These are phyloP conservation scores for Oeneis ivallda DNA, from an alignment of 2,888 invertebrate species.

Conservation along the genomic window DNA sequence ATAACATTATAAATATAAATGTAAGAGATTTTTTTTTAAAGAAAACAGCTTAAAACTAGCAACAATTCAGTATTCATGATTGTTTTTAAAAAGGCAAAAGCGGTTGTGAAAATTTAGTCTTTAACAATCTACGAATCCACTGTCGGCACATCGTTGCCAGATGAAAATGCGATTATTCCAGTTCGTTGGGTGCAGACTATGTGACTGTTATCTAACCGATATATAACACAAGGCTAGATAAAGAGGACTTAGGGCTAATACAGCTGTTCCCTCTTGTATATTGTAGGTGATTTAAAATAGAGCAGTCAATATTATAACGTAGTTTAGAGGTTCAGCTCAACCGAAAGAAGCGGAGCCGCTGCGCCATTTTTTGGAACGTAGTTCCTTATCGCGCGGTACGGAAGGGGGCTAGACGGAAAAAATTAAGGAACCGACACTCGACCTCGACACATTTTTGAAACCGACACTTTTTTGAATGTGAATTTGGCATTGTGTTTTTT, in stretches of 20 bases:
- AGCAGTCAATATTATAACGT: no score
- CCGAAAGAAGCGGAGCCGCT: no score
- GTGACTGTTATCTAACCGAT: neutral
- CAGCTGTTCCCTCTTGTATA: slow-evolving; percentile 1
- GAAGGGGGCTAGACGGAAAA: no score
- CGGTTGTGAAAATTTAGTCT: slow-evolving; percentile 6
- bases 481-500: no score
- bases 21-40: no score
- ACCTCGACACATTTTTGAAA: no score
- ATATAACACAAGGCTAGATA: slow-evolving; percentile 16
- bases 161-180: slow-evolving; percentile 15
- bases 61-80: neutral
- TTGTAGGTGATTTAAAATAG: neutral
- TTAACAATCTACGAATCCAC: slow-evolving; percentile 11
- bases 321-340: no score
- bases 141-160: slow-evolving; percentile 19
- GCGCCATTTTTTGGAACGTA: no score
- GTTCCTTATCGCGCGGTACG: no score
- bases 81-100: slow-evolving; percentile 1
- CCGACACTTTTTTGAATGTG: no score
- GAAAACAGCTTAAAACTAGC: neutral
- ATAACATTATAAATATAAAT: no score
- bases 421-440: no score
- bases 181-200: slow-evolving; percentile 13
- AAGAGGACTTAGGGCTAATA: slow-evolving; percentile 16